Conservation (phyloP, 2,797 vertebrate species). For the Aselliscus stoliczkanus region DNA sequence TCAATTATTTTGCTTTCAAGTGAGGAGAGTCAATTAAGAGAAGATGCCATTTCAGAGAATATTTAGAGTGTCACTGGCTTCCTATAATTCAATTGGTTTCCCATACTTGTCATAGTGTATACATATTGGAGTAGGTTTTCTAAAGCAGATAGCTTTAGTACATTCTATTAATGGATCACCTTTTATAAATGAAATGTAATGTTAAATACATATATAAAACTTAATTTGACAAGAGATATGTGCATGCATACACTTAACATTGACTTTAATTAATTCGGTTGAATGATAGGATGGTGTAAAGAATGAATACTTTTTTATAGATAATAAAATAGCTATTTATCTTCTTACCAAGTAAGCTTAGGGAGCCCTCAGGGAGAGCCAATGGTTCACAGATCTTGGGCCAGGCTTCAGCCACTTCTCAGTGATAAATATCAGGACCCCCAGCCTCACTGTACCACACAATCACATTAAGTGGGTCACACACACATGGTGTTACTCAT, state of each 20-base stretch:
- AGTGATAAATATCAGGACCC: background rate
- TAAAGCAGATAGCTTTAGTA: background rate
- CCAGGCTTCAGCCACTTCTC: background rate
- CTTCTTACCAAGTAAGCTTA: background rate
- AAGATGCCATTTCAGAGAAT: background rate
- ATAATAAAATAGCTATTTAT: background rate
- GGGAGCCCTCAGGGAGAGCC: background rate
- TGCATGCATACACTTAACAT: background rate
- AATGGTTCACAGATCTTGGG: background rate
- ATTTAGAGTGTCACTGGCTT: background rate
- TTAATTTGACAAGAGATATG: background rate
- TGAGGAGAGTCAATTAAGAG: background rate
- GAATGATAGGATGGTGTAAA: background rate
- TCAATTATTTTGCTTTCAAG: background rate
- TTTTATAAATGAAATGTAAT: constrained; percentile 1
- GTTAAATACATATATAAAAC: background rate
- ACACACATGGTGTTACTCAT: background rate
- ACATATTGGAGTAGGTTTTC: background rate
- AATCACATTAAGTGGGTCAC: background rate
- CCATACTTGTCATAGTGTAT: background rate
- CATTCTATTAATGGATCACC: background rate
- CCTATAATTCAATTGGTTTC: background rate
- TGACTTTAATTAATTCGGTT: background rate
- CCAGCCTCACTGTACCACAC: too few species aligned
- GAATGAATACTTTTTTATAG: background rate